These are phyloP conservation scores for Glyptemys insculpta DNA, from an alignment of 2,797 vertebrate genomes.

Conservation along the genomic window DNA sequence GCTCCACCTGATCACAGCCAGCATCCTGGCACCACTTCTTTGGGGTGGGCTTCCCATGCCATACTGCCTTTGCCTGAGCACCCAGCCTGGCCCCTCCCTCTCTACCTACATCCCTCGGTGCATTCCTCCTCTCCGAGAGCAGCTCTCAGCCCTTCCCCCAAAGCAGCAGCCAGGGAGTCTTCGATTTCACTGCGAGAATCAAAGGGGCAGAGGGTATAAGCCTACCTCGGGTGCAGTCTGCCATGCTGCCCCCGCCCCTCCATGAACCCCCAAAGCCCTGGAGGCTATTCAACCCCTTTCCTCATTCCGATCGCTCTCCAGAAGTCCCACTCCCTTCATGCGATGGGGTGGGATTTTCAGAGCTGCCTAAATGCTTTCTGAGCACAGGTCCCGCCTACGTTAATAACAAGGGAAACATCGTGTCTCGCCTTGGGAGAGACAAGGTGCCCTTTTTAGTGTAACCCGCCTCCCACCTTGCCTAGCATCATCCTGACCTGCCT, in stretches of 20 bases:
- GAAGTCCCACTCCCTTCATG: not conserved
- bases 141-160: not conserved
- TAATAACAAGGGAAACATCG: not conserved
- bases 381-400: not conserved
- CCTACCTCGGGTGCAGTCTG: not conserved
- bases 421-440: not conserved
- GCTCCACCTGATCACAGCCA: not conserved
- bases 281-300: no score
- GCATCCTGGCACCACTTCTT: not conserved
- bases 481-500: not conserved
- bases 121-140: not conserved
- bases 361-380: no score
- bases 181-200: not conserved
- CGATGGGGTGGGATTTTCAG: not conserved
- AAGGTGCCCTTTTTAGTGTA: not conserved
- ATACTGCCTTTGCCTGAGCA: not conserved
- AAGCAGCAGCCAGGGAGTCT: not conserved
- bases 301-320: not conserved
- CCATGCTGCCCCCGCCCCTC: not conserved
- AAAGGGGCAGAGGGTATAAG: not conserved
- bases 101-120: not conserved
- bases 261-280: no score
- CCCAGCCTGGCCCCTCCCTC: slow-evolving; percentile 6
- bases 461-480: not conserved
- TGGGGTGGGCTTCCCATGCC: not conserved